These are phyloP conservation scores for Crioceris asparagi DNA, from an alignment of 2,888 invertebrate species.

Conservation along the genomic window DNA sequence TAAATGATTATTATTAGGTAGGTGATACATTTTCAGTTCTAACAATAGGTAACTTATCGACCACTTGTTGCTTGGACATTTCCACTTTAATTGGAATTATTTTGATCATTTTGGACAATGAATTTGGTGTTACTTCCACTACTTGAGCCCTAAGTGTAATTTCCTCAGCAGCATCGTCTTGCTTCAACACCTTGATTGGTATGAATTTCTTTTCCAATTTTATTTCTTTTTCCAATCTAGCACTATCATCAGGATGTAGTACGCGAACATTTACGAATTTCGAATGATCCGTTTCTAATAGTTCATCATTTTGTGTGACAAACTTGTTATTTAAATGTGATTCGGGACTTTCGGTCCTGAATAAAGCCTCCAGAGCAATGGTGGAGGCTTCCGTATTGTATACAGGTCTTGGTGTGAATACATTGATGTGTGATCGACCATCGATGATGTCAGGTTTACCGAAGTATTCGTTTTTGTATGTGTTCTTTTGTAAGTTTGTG, in stretches of 20 bases:
- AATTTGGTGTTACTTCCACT: slow-evolving; percentile 32
- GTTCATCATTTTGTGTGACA: slow-evolving; percentile 23
- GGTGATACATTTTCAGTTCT: too few species aligned
- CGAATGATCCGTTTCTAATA: slow-evolving; percentile 33
- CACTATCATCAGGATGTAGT: slow-evolving; percentile 26
- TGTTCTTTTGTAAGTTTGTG: slow-evolving; percentile 26
- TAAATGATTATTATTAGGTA: too few species aligned
- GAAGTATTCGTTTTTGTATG: slow-evolving; percentile 33
- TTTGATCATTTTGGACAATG: slow-evolving; percentile 28
- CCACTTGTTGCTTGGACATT: slow-evolving; percentile 24
- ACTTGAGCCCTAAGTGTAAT: slow-evolving; percentile 33
- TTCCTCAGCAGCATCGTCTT: slow-evolving; percentile 28
- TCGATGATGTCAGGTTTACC: slow-evolving; percentile 35
- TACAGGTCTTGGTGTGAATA: slow-evolving; percentile 32
- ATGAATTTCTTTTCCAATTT: slow-evolving; percentile 21
- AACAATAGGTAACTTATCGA: slow-evolving; percentile 15
- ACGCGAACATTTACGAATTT: slow-evolving; percentile 33
- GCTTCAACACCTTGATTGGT: slow-evolving; percentile 25
- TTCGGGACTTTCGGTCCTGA: slow-evolving; percentile 41
- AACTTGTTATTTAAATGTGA: slow-evolving; percentile 11
- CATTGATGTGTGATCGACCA: slow-evolving; percentile 32
- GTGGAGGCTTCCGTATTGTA: slow-evolving; percentile 49
- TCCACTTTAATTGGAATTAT: slow-evolving; percentile 34
- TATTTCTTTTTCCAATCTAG: slow-evolving; percentile 10
- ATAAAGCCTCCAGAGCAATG: slow-evolving; percentile 55